Evolutionary conservation across 2,888 invertebrate species (phyloP).

Genomic region (Neoitamus cyanurus): DNA sequence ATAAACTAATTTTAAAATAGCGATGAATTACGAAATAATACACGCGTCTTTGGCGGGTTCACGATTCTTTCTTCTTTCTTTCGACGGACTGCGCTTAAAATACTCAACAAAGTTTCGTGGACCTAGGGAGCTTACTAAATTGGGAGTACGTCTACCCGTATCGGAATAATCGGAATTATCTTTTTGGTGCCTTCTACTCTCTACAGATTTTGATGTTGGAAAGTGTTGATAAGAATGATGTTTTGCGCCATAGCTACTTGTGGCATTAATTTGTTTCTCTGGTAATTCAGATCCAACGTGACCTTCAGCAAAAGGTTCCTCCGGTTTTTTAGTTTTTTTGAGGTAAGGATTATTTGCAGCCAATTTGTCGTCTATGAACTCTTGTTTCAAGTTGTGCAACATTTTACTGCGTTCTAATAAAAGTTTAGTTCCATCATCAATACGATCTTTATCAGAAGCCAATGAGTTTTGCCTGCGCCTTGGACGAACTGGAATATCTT

Average conservation of each 20-base stretch:
- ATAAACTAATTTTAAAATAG: neutral
- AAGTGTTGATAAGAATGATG: neutral
- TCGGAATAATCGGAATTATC: conserved; percentile 14
- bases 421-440: conserved; percentile 60
- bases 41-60: conserved; percentile 63
- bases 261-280: neutral
- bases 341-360: conserved; percentile 65
- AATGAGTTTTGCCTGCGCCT: conserved; percentile 49
- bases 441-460: conserved; percentile 48
- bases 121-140: conserved; percentile 35
- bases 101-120: conserved; percentile 58
- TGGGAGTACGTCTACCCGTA: neutral
- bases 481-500: conserved; percentile 54
- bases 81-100: conserved; percentile 60
- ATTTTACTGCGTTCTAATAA: conserved; percentile 64
- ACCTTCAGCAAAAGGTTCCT: conserved; percentile 49
- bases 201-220: conserved; percentile 23
- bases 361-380: conserved; percentile 65
- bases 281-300: neutral
- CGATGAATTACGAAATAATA: conserved; percentile 59
- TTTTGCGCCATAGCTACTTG: neutral
- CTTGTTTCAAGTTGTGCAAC: conserved; percentile 63
- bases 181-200: conserved; percentile 2
- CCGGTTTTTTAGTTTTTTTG: conserved; percentile 60
- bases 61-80: conserved; percentile 54